Base-by-base conservation (phyloP, 2,113 vertebrate species). In the Triplophysa siluroides region DNA sequence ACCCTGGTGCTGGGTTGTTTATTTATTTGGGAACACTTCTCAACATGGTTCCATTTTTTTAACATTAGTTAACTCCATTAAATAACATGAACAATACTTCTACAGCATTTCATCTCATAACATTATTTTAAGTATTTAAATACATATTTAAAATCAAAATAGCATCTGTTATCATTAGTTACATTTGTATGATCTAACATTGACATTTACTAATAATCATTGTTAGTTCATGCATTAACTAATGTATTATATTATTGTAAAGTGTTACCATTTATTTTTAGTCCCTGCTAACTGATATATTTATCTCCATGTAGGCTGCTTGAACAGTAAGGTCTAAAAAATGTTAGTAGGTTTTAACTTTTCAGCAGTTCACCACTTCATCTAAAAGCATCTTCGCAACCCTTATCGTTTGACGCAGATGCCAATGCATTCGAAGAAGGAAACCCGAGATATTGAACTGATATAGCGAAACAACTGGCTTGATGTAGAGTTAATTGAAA, bases 401-500 rank as follows among this genome's bases (percentile, higher is more conserved):
- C 8, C 0, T 29, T 8, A 69, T 14, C 9, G 16, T 58, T 61
- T 75, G 60, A 60, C 2, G 21, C 18, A 75, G 58, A 75, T 75
- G 58, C 58, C 54, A 63, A 4, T 19, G 73, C 73, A n/a, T 26
- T 26, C 16, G 23, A 47, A 65, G 87, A 84, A 84, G 83, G 77
- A 81, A 85, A 89, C 85, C 14, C 4, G 62, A 85, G 86, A 88
- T 76, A 86, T 89, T 87, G 84, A 88, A 85, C 88, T 86, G 86
- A 86, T 87, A 66, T 73, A 78, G 85, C 86, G 88, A 90, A 90
- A 91, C 90, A 90, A 88, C 89, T 86, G 88, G 79, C 86, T 90
- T 92, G 89, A 90, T 89, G 86, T 83, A 81, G 86, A 88, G 86
- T 89, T 92, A 91, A 92, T 92, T 90, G 90, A 88, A 88, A 88